Percentiles rank a stretch among this genome's conserved stretches.
Evolutionary conservation across 2,113 vertebrate genomes (phyloP).

Genomic region (Dipodomys stephensi): DNA sequence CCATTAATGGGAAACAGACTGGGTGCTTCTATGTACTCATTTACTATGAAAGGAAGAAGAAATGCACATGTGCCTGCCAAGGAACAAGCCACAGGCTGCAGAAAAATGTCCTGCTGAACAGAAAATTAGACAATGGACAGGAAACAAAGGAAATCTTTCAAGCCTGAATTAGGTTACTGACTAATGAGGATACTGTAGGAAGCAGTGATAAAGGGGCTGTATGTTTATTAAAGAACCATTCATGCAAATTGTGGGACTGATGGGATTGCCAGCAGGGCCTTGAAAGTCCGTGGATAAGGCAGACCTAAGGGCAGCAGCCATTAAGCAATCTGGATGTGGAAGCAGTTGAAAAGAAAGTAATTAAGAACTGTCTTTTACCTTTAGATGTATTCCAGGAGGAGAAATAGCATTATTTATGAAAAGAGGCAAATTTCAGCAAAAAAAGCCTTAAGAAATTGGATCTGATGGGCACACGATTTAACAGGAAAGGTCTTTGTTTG

Average conservation of each 20-base stretch:
- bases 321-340: conserved; percentile 73
- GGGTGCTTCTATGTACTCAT: neutral
- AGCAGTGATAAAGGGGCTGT: conserved; percentile 51
- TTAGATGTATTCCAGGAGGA: conserved; percentile 6
- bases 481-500: conserved; percentile 1
- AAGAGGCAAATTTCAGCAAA: conserved; percentile 50
- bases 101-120: conserved; percentile 56
- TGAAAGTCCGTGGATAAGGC: conserved; percentile 59
- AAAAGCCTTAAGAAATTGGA: conserved; percentile 43
- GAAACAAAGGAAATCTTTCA: conserved; percentile 68
- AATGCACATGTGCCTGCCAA: conserved; percentile 55
- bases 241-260: conserved; percentile 63
- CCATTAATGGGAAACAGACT: neutral
- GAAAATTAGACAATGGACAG: conserved; percentile 70
- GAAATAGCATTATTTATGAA: conserved; percentile 35
- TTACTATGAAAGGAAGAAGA: conserved; percentile 43
- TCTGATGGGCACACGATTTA: neutral
- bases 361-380: conserved; percentile 58
- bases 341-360: conserved; percentile 42
- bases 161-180: conserved; percentile 67
- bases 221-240: conserved; percentile 76
- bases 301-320: conserved; percentile 64
- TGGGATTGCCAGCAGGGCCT: conserved; percentile 57
- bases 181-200: conserved; percentile 68
- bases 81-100: conserved; percentile 56